Percentiles rank a stretch among this genome's conserved stretches.
These are phyloP conservation scores for Agrenia bidenticulata DNA, from an alignment of 2,888 invertebrate species.

Conservation along the genomic window DNA sequence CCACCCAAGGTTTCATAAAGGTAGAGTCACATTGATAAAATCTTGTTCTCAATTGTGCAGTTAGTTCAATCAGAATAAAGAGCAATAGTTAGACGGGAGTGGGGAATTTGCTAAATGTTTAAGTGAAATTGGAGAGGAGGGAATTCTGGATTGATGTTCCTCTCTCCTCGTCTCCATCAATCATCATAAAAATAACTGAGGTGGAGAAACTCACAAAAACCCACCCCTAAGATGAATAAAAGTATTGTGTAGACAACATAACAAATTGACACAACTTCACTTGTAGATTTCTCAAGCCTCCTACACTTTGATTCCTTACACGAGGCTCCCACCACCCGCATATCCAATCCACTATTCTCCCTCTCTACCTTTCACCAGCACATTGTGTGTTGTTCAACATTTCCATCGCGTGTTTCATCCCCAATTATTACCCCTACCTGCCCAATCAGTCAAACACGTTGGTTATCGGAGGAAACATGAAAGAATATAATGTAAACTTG, in stretches of 20 bases:
- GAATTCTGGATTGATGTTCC: neutral
- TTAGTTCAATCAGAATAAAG: neutral
- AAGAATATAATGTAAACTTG: neutral
- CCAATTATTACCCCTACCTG: neutral
- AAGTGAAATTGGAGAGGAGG: slow-evolving; percentile 6
- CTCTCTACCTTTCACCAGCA: no score
- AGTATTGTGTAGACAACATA: no score
- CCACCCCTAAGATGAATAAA: no score
- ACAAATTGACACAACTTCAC: no score
- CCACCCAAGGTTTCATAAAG: neutral
- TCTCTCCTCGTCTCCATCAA: neutral
- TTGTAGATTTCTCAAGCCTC: no score
- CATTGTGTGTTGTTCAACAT: neutral
- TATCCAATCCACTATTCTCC: no score
- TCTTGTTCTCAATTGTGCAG: neutral
- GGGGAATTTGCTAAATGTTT: neutral
- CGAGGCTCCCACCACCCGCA: no score
- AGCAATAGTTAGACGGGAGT: neutral
- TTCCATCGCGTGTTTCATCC: neutral
- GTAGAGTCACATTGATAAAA: no score
- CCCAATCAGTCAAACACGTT: slow-evolving; percentile 2
- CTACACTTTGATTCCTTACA: no score
- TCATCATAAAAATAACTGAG: no score
- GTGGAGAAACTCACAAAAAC: no score
- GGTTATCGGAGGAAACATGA: neutral